Conservation (phyloP, 2,113 vertebrate genomes). For the Nestor notabilis region DNA sequence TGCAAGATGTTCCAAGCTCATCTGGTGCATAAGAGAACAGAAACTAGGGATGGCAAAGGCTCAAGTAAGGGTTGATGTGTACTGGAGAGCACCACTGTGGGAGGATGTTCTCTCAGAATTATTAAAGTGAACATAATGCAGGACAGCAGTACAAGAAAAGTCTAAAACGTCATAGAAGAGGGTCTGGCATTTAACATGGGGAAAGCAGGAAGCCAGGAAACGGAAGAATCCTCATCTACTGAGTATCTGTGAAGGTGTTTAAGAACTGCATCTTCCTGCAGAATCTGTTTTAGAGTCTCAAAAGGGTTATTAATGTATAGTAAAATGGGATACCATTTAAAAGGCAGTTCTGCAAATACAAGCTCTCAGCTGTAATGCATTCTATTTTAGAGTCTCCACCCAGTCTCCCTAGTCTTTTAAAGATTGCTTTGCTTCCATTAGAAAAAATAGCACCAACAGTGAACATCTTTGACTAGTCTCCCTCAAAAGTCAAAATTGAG, state of each 20-base stretch:
- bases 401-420: neutral
- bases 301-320: neutral
- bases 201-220: neutral
- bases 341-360: neutral
- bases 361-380: neutral
- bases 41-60: neutral
- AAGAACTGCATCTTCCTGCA: neutral
- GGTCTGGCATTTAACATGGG: neutral
- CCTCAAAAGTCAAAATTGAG: slow-evolving; percentile 6
- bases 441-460: neutral
- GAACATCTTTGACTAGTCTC: slow-evolving; percentile 7
- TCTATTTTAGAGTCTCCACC: neutral
- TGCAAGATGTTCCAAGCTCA: neutral
- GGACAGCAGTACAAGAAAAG: neutral
- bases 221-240: neutral
- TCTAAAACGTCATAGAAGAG: neutral
- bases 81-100: neutral
- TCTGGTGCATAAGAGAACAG: neutral
- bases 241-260: neutral
- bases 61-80: neutral
- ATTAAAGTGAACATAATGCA: neutral
- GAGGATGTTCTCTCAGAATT: neutral
- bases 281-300: neutral
- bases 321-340: neutral
- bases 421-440: neutral